Evolutionary conservation across 2,888 invertebrate species (phyloP).

Genomic region (Galeopsomyia nigrocyanea): DNA sequence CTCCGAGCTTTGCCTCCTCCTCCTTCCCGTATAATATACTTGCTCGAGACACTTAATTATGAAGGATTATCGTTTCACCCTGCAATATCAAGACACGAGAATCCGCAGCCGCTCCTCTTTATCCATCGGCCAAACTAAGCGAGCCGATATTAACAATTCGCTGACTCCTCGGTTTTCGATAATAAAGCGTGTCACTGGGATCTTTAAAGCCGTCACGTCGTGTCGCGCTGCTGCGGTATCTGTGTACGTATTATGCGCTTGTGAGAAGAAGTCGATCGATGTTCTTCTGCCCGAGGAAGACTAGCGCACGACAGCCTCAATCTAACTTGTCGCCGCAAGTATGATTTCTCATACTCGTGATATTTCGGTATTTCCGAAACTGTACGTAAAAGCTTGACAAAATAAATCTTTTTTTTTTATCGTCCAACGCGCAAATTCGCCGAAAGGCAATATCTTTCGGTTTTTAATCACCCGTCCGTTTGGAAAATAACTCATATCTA

Average conservation of each 20-base stretch:
- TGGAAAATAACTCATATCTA: too few species aligned
- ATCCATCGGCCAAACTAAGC: background rate
- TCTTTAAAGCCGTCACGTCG: background rate
- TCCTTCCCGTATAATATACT: background rate
- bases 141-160: constrained; percentile 22
- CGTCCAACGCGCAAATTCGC: too few species aligned
- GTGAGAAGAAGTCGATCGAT: constrained; percentile 1
- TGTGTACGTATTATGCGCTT: background rate
- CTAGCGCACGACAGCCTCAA: background rate
- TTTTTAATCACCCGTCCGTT: too few species aligned
- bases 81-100: too few species aligned
- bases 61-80: constrained; percentile 18
- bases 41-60: constrained; percentile 17
- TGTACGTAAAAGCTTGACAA: too few species aligned
- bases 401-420: too few species aligned
- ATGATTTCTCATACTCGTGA: too few species aligned
- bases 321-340: too few species aligned
- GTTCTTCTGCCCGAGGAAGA: background rate
- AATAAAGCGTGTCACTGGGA: constrained; percentile 23
- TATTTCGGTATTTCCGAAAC: too few species aligned
- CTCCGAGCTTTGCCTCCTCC: background rate
- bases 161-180: constrained; percentile 16
- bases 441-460: too few species aligned
- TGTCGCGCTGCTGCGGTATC: background rate
- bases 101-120: background rate